Evolutionary conservation across 2,113 vertebrate species (phyloP).

Genomic region (Macaca nemestrina): DNA sequence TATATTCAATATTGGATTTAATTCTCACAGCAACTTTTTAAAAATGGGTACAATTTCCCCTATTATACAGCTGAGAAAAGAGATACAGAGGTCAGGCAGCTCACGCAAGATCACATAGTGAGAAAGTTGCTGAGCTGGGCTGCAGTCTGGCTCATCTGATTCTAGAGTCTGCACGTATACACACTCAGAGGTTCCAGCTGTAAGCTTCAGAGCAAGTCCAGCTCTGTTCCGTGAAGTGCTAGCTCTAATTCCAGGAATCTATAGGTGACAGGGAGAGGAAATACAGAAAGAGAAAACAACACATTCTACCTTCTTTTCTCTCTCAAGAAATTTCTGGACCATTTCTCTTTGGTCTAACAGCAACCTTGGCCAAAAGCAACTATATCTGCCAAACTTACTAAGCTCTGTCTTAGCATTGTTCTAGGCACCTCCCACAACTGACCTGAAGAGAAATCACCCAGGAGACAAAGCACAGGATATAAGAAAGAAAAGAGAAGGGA

Average conservation of each 20-base stretch:
- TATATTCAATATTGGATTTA: not conserved
- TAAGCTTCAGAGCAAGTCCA: not conserved
- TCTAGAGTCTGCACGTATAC: not conserved
- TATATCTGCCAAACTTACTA: accelerated
- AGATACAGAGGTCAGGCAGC: not conserved
- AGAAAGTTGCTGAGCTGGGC: not conserved
- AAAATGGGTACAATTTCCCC: not conserved
- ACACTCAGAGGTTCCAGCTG: not conserved
- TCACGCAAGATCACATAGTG: not conserved
- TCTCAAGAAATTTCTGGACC: not conserved
- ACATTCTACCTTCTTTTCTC: not conserved
- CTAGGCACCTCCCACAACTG: not conserved
- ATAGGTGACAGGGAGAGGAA: not conserved
- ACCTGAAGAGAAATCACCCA: not conserved
- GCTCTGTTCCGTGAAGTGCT: not conserved
- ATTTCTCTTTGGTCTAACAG: not conserved
- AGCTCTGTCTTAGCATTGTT: not conserved
- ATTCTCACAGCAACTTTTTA: not conserved
- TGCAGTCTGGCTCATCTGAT: accelerated
- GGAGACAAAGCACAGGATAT: not conserved
- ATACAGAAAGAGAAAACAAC: not conserved
- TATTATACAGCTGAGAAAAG: not conserved
- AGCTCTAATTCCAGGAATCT: not conserved
- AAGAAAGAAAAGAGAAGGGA: not conserved
- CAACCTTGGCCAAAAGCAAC: not conserved